A percentile compares a stretch with the other conserved stretches of the same genome.
phyloP scores from a whole-genome alignment of 2,888 invertebrate genomes.

The Diadromus collaris region DNA sequence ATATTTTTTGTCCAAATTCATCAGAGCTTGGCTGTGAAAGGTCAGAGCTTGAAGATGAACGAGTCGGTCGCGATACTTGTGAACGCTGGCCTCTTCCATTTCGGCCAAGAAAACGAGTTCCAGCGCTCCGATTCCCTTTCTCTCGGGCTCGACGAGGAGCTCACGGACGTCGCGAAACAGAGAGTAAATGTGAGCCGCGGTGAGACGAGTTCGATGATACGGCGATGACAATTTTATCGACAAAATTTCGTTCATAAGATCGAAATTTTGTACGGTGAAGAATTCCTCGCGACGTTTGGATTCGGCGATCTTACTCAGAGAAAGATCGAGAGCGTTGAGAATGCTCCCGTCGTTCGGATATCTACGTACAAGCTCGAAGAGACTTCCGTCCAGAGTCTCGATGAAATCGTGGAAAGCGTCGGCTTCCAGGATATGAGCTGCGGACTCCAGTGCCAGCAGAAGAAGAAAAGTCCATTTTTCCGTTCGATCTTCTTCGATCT shows the following conservation, averaged over 20 bases:
- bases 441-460: conserved; percentile 83
- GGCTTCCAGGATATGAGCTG: conserved; percentile 82
- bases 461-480: conserved; percentile 78
- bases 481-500: conserved; percentile 45
- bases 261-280: conserved; percentile 70
- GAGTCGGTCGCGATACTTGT: conserved; percentile 90
- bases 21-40: conserved; percentile 79
- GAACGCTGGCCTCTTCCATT: conserved; percentile 86
- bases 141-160: conserved; percentile 78
- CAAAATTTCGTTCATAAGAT: conserved; percentile 66
- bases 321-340: conserved; percentile 72
- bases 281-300: conserved; percentile 63
- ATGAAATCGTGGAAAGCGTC: conserved; percentile 80
- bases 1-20: conserved; percentile 82
- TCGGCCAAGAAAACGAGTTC: conserved; percentile 84
- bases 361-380: conserved; percentile 66
- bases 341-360: conserved; percentile 68
- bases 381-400: conserved; percentile 58
- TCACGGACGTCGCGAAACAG: conserved; percentile 84
- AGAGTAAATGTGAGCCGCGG: conserved; percentile 88
- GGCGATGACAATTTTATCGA: conserved; percentile 71
- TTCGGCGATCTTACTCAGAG: conserved; percentile 66
- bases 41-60: conserved; percentile 88
- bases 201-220: conserved; percentile 82
- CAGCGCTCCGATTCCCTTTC: conserved; percentile 71